Evolutionary conservation across 2,888 invertebrate species (phyloP).

Genomic region (Lymantria monacha): DNA sequence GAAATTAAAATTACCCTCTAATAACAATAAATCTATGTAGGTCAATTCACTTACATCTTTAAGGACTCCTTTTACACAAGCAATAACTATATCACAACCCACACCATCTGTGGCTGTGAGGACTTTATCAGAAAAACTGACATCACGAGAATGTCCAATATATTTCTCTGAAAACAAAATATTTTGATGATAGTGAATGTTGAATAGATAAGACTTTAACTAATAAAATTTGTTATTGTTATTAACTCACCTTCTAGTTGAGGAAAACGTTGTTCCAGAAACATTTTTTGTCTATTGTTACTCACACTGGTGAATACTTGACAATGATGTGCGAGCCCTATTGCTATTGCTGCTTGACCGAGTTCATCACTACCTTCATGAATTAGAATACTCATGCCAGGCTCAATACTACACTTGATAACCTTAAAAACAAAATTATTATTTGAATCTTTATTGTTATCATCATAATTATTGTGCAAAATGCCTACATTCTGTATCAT

Average conservation of each 20-base stretch:
- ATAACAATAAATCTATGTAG: too few relatives aligned
- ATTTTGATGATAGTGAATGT: too few relatives aligned
- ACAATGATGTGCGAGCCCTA: neutral
- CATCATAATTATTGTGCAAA: too few relatives aligned
- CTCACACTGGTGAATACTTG: neutral
- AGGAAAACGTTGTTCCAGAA: slow-evolving; percentile 53
- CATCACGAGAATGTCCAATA: slow-evolving; percentile 55
- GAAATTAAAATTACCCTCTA: too few relatives aligned
- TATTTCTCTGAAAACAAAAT: too few relatives aligned
- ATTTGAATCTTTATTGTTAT: too few relatives aligned
- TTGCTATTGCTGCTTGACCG: neutral
- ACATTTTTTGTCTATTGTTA: slow-evolving; percentile 41
- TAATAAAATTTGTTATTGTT: neutral
- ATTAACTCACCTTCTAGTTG: slow-evolving; percentile 41
- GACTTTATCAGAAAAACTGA: slow-evolving; percentile 43
- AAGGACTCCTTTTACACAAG: slow-evolving; percentile 38
- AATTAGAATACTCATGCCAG: neutral
- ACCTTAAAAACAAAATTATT: too few relatives aligned
- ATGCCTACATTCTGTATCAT: too few relatives aligned
- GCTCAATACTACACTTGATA: neutral
- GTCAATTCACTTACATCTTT: slow-evolving; percentile 47
- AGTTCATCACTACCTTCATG: neutral
- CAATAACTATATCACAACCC: slow-evolving; percentile 49
- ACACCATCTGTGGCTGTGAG: slow-evolving; percentile 41
- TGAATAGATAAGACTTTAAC: too few relatives aligned